A percentile compares a stretch with the other conserved stretches of the same genome.
phyloP scores from a whole-genome alignment of 1,140 invertebrate species.

The Lepidurus arcticus region DNA sequence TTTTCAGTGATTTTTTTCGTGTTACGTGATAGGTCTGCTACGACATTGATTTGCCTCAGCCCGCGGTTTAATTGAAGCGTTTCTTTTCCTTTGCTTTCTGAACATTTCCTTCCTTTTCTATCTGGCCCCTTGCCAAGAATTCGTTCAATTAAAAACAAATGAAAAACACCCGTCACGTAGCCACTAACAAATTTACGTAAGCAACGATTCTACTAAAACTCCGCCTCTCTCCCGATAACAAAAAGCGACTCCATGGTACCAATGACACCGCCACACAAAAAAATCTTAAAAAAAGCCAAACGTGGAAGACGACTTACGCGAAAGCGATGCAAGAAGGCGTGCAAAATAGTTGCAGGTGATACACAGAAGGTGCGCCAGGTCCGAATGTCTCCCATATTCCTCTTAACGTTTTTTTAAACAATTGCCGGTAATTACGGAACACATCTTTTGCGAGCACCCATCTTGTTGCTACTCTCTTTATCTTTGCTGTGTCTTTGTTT shows the following conservation, averaged over 20 bases:
- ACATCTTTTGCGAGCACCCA: background rate
- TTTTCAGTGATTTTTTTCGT: too few species aligned
- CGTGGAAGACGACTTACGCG: conserved; percentile 17
- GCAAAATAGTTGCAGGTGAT: conserved; percentile 14
- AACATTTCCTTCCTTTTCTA: background rate
- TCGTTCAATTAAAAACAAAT: background rate
- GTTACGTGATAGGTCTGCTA: background rate
- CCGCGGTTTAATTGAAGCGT: too few species aligned
- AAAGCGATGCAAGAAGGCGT: conserved; percentile 21
- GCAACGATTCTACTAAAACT: background rate
- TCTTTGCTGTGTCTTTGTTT: background rate
- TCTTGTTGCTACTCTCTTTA: background rate
- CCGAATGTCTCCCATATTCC: background rate
- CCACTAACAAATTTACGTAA: background rate
- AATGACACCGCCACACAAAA: background rate
- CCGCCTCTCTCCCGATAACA: background rate
- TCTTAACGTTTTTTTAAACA: background rate
- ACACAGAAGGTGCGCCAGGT: conserved; percentile 6
- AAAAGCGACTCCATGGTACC: background rate
- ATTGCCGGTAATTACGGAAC: background rate
- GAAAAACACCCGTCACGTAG: background rate
- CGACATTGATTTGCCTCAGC: background rate
- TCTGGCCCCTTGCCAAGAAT: background rate
- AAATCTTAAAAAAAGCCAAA: background rate
- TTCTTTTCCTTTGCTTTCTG: too few species aligned